These are phyloP conservation scores for Hemiprocne comata DNA, from an alignment of 2,113 vertebrate species.

Conservation along the genomic window DNA sequence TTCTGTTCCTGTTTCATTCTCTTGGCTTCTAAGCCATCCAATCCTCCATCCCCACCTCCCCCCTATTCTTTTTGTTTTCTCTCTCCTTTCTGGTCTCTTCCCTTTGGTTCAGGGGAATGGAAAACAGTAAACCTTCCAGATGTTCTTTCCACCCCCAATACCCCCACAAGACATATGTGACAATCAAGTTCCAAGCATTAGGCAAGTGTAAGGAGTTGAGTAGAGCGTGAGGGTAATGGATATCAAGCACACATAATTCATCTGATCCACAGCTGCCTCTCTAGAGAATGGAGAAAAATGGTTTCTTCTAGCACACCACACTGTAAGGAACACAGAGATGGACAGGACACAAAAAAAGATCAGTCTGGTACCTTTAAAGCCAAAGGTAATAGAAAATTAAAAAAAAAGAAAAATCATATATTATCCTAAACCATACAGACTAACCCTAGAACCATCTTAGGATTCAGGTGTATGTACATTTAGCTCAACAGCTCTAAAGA, in stretches of 20 bases:
- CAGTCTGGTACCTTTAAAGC: not conserved
- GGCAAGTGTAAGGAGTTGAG: rapidly evolving
- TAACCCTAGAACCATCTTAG: not conserved
- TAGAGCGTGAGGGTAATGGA: not conserved
- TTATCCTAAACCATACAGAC: not conserved
- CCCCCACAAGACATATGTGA: not conserved
- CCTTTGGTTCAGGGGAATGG: not conserved
- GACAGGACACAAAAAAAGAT: not conserved
- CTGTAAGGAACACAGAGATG: not conserved
- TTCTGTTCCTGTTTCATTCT: not conserved
- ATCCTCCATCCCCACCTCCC: not conserved
- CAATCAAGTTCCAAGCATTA: not conserved
- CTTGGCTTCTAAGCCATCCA: not conserved
- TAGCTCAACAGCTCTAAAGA: not conserved
- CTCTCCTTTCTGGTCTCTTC: not conserved
- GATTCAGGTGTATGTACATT: not conserved
- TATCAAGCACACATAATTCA: not conserved
- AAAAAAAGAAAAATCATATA: not conserved
- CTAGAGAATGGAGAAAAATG: not conserved
- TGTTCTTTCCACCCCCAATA: not conserved
- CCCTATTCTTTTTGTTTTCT: not conserved
- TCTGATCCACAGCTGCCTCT: not conserved
- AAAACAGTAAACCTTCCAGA: not conserved
- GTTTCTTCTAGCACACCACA: not conserved
- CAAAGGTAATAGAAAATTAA: not conserved